Base-by-base conservation (phyloP, 2,113 vertebrate genomes). In the Myotis davidii region DNA sequence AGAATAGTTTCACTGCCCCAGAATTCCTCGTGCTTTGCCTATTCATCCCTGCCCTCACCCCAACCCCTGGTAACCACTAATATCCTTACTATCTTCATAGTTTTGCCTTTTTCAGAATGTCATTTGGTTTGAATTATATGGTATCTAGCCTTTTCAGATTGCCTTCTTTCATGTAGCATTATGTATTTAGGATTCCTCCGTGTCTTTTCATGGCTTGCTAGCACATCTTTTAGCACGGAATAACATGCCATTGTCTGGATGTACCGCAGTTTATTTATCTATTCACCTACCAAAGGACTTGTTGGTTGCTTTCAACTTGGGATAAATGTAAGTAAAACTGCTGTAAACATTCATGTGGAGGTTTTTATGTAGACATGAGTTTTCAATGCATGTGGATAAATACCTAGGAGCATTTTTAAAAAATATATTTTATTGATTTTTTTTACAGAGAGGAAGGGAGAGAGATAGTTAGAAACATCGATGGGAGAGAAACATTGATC, bases 321-420 rank as follows among this genome's bases (percentile, higher is more conserved):
- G 16, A n/a, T 32, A 32, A 70, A 85, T 76, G 67, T 54, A 74
- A 94, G 50, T 39, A 83, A 91, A 73, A 5, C 59, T 91, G 67
- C 73, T 82, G 37, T 61, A 91, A 96, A 78, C 73, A 91, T 91
- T 91, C n/a, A 50, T 32, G 59, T 37, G 65, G 48, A 90, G 59
- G 50, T 37, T 85, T 96, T 91, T 61, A 64, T 25, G 50, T 76
- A 70, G 65, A 70, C 29, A 9, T 83, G 82, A 83, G 18, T 56
- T 85, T 91, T 88, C 45, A 65, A 27, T 54, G 78, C 54, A 77
- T 54, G 69, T 91, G 78, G 83, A 91, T 94, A 82, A 78, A 93
- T 85, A 77, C 13, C 73, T 37, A 72, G 3, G 39, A 73, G 34
- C 78, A 52, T 78, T 79, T 85, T 82, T 91, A 39, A 39, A 39